Conservation (phyloP, 30 jellyfish, hydroid and myxozoan genomes). For the Pseudorhiza aurosa region DNA sequence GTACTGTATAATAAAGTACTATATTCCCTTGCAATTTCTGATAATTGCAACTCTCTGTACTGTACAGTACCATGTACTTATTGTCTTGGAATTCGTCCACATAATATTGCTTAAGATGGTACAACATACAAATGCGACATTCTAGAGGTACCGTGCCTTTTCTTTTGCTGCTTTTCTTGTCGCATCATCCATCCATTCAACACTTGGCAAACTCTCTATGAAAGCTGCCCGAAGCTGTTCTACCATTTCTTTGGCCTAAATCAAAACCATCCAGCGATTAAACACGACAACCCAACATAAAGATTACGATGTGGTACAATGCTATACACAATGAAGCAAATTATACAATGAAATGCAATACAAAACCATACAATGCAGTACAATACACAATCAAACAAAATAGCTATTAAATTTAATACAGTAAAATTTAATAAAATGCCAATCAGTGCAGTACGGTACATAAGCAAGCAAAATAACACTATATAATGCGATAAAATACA, state of each 20-base stretch:
- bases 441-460: too few relatives aligned
- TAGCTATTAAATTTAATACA: too few relatives aligned
- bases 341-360: too few relatives aligned
- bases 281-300: too few relatives aligned
- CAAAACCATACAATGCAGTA: too few relatives aligned
- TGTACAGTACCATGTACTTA: neutral
- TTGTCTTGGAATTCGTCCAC: neutral
- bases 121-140: too few relatives aligned
- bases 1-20: neutral
- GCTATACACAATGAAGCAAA: too few relatives aligned
- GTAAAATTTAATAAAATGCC: too few relatives aligned
- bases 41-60: neutral
- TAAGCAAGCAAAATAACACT: too few relatives aligned
- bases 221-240: constrained; percentile 74
- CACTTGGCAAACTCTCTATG: constrained; percentile 32
- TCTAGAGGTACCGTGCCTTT: constrained; percentile 53
- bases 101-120: neutral
- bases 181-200: constrained; percentile 89
- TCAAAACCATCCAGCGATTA: neutral
- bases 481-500: too few relatives aligned
- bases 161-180: constrained; percentile 81
- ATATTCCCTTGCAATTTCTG: neutral
- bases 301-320: too few relatives aligned
- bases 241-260: constrained; percentile 80
- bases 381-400: too few relatives aligned